Evolutionary conservation across 2,113 vertebrate genomes (phyloP).

Genomic region (Electrona antarctica): DNA sequence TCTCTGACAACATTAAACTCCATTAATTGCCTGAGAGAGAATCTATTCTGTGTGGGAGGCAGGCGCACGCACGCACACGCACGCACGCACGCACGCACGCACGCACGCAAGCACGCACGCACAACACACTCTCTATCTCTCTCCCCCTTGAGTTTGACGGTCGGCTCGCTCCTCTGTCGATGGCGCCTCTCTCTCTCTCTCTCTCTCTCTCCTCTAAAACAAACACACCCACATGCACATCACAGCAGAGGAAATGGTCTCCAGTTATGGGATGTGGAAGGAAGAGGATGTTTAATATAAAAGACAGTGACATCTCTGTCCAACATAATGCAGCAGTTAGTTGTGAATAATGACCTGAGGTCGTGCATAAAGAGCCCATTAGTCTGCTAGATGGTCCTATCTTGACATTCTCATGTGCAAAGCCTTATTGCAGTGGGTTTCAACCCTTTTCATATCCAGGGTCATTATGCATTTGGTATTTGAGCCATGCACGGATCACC

Average conservation of each 20-base stretch:
- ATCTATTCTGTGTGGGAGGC: constrained; percentile 32
- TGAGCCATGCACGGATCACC: no score
- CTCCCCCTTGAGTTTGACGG: no score
- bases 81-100: constrained; percentile 3
- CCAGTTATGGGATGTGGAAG: constrained; percentile 23
- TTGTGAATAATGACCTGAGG: constrained; percentile 2
- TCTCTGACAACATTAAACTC: constrained; percentile 65
- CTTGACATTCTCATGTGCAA: no score
- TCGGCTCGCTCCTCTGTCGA: no score
- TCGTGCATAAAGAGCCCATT: constrained; percentile 18
- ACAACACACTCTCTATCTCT: constrained; percentile 8
- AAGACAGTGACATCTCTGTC: constrained; percentile 36
- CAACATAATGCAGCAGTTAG: constrained; percentile 34
- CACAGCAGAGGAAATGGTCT: constrained; percentile 33
- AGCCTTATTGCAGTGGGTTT: no score
- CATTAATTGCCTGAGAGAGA: constrained; percentile 70
- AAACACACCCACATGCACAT: constrained; percentile 3
- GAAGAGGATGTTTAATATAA: constrained; percentile 13
- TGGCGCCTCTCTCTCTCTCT: no score
- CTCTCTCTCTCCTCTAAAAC: neutral
- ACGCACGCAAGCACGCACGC: constrained; percentile 1
- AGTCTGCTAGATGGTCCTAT: neutral
- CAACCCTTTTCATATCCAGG: no score
- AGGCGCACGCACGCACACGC: constrained; percentile 24
- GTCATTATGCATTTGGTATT: no score